phyloP scores from a whole-genome alignment of 2,888 invertebrate species.

The Tinea pellionella region DNA sequence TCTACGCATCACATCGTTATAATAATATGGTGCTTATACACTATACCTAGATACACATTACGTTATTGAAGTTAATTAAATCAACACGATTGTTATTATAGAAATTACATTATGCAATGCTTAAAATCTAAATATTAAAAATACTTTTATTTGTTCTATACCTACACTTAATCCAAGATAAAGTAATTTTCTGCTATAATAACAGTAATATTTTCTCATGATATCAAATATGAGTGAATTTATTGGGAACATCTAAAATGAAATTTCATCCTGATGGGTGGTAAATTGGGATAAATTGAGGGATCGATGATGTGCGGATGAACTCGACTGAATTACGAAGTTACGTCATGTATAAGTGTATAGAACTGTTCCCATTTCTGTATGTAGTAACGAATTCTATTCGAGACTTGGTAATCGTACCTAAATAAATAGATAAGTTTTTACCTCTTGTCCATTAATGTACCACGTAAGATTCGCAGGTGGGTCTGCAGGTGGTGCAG shows the following conservation, averaged over 20 bases:
- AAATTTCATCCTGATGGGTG: not conserved
- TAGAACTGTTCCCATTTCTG: no score
- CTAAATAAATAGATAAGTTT: not conserved
- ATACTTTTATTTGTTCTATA: no score
- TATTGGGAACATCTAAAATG: not conserved
- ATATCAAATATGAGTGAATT: not conserved
- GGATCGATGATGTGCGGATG: not conserved
- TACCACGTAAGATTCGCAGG: constrained; percentile 75
- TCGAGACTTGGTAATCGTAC: not conserved
- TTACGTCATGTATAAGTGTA: not conserved
- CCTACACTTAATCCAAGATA: no score
- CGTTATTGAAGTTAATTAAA: no score
- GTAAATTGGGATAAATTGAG: not conserved
- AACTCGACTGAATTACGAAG: not conserved
- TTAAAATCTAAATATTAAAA: no score
- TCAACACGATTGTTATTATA: no score
- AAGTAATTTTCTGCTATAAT: not conserved
- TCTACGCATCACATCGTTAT: not conserved
- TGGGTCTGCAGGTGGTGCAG: constrained; percentile 74
- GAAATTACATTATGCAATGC: no score
- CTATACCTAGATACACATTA: no score
- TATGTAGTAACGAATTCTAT: no score
- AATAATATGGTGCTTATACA: not conserved
- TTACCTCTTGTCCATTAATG: constrained; percentile 74
- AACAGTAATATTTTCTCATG: not conserved